Evolutionary conservation across 2,797 vertebrate species (phyloP).

Genomic region (Betta splendens): DNA sequence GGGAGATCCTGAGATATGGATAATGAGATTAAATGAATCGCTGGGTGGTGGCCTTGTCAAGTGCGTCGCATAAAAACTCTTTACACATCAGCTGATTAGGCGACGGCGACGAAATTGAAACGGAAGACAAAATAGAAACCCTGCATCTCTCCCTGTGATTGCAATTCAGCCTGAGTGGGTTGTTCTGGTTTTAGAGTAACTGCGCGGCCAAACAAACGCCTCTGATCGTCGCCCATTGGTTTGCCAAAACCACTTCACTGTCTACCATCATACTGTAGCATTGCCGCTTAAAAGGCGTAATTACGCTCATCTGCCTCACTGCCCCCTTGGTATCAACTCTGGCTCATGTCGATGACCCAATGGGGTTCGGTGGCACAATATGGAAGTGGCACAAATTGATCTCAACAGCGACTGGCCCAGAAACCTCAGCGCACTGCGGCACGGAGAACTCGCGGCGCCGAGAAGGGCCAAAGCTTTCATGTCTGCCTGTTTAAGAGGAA

Average conservation of each 20-base stretch:
- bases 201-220: constrained; percentile 13
- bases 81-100: constrained; percentile 14
- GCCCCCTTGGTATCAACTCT: constrained; percentile 32
- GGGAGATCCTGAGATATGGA: not conserved
- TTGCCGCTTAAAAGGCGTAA: constrained; percentile 30
- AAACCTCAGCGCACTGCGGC: constrained; percentile 18
- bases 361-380: constrained; percentile 18
- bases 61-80: constrained; percentile 7
- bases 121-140: not conserved
- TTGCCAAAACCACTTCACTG: constrained; percentile 24
- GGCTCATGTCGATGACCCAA: constrained; percentile 34
- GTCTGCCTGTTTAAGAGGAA: constrained; percentile 12
- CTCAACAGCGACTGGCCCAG: constrained; percentile 28
- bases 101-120: constrained; percentile 13
- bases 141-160: not conserved
- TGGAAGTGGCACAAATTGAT: constrained; percentile 34
- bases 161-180: not conserved
- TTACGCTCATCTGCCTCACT: constrained; percentile 37
- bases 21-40: constrained; percentile 22
- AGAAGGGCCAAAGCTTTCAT: constrained; percentile 18
- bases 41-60: constrained; percentile 10
- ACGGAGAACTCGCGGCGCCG: constrained; percentile 13
- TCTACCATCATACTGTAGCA: constrained; percentile 15
- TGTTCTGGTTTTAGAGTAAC: constrained; percentile 2
- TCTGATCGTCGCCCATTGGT: constrained; percentile 7